Evolutionary conservation across 2,113 vertebrate species (phyloP).

Genomic region (Tachysurus vachellii): DNA sequence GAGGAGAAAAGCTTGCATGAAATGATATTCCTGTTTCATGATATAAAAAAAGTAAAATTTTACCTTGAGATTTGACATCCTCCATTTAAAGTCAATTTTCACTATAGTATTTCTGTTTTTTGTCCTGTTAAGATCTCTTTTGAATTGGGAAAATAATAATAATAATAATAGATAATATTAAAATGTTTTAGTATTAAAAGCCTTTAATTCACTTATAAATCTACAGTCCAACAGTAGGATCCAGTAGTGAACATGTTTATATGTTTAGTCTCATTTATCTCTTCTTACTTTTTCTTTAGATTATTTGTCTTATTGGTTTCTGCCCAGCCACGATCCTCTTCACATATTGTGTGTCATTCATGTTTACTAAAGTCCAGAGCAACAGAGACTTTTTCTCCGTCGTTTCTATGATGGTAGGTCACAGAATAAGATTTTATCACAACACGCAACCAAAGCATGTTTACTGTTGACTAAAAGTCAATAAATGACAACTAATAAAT

Average conservation of each 20-base stretch:
- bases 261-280: not conserved
- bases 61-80: not conserved
- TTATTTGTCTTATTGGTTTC: conserved; percentile 86
- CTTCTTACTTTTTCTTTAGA: conserved; percentile 67
- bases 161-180: too few species aligned
- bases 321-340: conserved; percentile 88
- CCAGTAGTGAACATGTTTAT: not conserved
- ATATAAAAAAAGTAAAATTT: not conserved
- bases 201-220: not conserved
- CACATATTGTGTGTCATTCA: conserved; percentile 90
- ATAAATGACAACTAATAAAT: not conserved
- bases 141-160: not conserved
- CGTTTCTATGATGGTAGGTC: conserved; percentile 92
- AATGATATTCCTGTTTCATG: not conserved
- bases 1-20: conserved; percentile 49
- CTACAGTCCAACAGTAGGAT: not conserved
- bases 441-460: not conserved
- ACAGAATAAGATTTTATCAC: not conserved
- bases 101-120: not conserved
- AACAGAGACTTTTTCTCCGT: conserved; percentile 93
- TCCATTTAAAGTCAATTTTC: not conserved
- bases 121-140: not conserved
- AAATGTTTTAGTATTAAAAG: not conserved
- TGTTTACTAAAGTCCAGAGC: conserved; percentile 85
- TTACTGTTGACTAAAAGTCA: not conserved